Evolutionary conservation across 2,797 vertebrate species (phyloP).

Genomic region (Pseudomugil tenellus): DNA sequence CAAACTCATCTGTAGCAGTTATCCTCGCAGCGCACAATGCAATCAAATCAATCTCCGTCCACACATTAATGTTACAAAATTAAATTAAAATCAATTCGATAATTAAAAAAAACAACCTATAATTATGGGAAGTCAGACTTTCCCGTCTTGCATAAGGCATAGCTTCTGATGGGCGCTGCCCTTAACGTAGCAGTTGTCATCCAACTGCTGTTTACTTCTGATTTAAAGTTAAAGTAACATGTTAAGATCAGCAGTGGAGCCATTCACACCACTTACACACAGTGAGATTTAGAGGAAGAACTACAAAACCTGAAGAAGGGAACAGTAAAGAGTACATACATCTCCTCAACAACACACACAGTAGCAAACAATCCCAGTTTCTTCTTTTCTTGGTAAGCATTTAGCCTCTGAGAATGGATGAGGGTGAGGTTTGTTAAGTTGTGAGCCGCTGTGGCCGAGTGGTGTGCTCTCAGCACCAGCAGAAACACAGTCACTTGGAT

Average conservation of each 20-base stretch:
- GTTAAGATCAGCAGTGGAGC: slow-evolving; percentile 61
- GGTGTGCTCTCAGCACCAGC: slow-evolving; percentile 51
- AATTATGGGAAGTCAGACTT: slow-evolving; percentile 74
- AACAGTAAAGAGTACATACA: slow-evolving; percentile 41
- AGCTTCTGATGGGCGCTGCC: slow-evolving; percentile 74
- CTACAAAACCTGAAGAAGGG: slow-evolving; percentile 65
- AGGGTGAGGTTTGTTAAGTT: slow-evolving; percentile 71
- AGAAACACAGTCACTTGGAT: slow-evolving; percentile 66
- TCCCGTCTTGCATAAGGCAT: slow-evolving; percentile 84
- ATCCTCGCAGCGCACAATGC: slow-evolving; percentile 64
- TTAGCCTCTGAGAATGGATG: slow-evolving; percentile 69
- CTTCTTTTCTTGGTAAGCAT: slow-evolving; percentile 25
- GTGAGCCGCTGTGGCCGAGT: slow-evolving; percentile 60
- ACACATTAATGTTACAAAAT: slow-evolving; percentile 70
- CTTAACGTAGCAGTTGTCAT: slow-evolving; percentile 53
- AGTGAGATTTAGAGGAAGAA: slow-evolving; percentile 68
- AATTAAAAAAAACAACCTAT: slow-evolving; percentile 72
- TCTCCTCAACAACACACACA: slow-evolving; percentile 47
- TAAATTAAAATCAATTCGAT: slow-evolving; percentile 81
- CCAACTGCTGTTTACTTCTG: slow-evolving; percentile 68
- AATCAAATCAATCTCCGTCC: slow-evolving; percentile 59
- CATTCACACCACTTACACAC: slow-evolving; percentile 53
- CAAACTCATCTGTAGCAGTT: slow-evolving; percentile 54
- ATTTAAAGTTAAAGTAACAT: slow-evolving; percentile 58
- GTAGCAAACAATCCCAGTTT: slow-evolving; percentile 47